These are phyloP conservation scores for Bimastos eiseni DNA, from an alignment of 2,888 invertebrate genomes.

Conservation along the genomic window DNA sequence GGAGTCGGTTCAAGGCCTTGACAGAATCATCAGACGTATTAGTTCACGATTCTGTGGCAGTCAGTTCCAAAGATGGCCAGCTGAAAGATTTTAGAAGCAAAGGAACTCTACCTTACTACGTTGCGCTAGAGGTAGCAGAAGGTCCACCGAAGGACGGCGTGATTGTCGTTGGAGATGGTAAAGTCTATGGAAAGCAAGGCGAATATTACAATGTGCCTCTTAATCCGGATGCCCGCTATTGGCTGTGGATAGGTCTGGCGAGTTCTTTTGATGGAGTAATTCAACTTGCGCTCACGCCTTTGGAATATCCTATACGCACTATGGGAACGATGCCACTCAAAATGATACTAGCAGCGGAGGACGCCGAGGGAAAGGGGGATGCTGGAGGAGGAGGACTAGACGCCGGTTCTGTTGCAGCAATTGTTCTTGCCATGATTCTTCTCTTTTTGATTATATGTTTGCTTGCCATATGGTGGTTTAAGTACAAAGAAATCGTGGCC, in stretches of 20 bases:
- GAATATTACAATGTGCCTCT: not conserved
- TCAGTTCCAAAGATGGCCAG: not conserved
- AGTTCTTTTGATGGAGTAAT: slow-evolving; percentile 10
- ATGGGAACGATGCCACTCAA: not conserved
- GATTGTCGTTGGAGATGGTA: not conserved
- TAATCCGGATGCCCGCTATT: not conserved
- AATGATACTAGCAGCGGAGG: not conserved
- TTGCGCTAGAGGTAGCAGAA: not conserved
- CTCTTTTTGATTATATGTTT: not conserved
- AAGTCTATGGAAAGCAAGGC: not conserved
- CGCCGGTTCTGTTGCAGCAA: slow-evolving; percentile 23
- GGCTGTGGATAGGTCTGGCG: not conserved
- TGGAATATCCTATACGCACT: not conserved
- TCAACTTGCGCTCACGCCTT: not conserved
- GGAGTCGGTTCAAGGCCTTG: not conserved
- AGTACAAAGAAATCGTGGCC: not conserved
- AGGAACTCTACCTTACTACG: not conserved
- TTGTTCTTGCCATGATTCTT: slow-evolving; percentile 20
- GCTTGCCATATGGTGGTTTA: not conserved
- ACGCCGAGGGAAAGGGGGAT: not conserved
- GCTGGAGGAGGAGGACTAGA: not conserved
- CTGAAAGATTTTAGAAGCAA: not conserved
- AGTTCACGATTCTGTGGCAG: not conserved
- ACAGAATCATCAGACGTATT: not conserved
- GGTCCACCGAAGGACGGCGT: not conserved